Percentiles rank a stretch among this genome's conserved stretches.
These are phyloP conservation scores for Solenopsis invicta DNA, from an alignment of 1,140 invertebrate genomes.

Conservation along the genomic window DNA sequence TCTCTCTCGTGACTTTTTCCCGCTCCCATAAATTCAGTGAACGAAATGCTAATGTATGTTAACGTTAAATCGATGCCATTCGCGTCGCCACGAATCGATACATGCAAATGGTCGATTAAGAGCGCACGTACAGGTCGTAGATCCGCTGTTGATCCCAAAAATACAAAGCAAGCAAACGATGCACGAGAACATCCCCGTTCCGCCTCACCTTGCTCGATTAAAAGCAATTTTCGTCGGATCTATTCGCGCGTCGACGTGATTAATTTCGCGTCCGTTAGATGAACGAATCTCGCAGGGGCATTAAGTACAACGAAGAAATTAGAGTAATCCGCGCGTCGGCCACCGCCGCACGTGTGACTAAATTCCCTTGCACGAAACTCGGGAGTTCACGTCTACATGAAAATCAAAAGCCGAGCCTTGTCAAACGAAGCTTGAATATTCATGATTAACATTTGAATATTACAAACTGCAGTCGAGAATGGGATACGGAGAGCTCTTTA, in stretches of 20 bases:
- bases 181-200: neutral
- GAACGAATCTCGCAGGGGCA: constrained; percentile 20
- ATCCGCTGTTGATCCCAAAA: constrained; percentile 30
- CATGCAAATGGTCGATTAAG: constrained; percentile 52
- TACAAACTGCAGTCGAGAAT: constrained; percentile 25
- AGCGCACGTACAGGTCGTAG: constrained; percentile 23
- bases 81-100: constrained; percentile 34
- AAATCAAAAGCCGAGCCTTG: constrained; percentile 48
- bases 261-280: constrained; percentile 30
- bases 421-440: constrained; percentile 47
- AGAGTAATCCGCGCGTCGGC: constrained; percentile 43
- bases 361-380: constrained; percentile 15
- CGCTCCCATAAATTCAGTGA: constrained; percentile 48
- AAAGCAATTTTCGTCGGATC: constrained; percentile 44
- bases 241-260: constrained; percentile 18
- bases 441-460: constrained; percentile 58
- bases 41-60: constrained; percentile 61
- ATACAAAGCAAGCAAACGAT: constrained; percentile 14
- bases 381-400: constrained; percentile 5
- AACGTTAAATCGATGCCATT: constrained; percentile 56
- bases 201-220: neutral
- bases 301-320: constrained; percentile 42
- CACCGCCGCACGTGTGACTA: constrained; percentile 27
- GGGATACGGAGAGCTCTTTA: neutral
- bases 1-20: constrained; percentile 52